Conservation (phyloP, 2,888 invertebrate genomes). For the Phalangium opilio region DNA sequence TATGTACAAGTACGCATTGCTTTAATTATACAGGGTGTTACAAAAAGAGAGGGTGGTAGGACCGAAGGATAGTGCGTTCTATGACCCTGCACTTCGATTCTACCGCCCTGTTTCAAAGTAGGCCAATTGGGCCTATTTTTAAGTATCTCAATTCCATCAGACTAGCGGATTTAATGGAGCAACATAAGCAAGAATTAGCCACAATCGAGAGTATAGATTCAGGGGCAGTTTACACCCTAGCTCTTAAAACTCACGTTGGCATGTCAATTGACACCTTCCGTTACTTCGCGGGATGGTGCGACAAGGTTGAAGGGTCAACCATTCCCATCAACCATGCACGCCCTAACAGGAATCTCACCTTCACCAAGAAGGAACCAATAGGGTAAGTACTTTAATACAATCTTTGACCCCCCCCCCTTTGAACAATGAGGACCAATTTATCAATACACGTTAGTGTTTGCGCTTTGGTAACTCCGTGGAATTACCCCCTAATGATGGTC, state of each 20-base stretch:
- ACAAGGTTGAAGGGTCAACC: slow-evolving; percentile 70
- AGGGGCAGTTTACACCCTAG: slow-evolving; percentile 91
- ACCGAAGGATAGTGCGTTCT: too few species aligned
- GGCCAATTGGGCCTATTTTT: background rate
- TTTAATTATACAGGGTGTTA: background rate
- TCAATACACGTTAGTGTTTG: slow-evolving; percentile 47
- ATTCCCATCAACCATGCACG: slow-evolving; percentile 47
- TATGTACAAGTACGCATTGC: slow-evolving; percentile 49
- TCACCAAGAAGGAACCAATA: slow-evolving; percentile 74
- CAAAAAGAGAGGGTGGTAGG: too few species aligned
- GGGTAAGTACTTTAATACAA: slow-evolving; percentile 46
- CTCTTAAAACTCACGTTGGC: slow-evolving; percentile 87
- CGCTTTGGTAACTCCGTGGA: slow-evolving; percentile 58
- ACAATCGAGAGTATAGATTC: slow-evolving; percentile 86
- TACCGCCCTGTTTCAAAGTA: too few species aligned
- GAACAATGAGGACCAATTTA: background rate
- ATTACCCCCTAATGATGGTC: slow-evolving; percentile 96
- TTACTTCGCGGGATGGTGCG: slow-evolving; percentile 71
- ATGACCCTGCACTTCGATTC: too few species aligned
- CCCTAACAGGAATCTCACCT: slow-evolving; percentile 56
- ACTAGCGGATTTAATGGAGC: slow-evolving; percentile 85
- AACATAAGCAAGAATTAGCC: slow-evolving; percentile 84
- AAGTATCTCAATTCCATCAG: slow-evolving; percentile 33
- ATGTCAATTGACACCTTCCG: slow-evolving; percentile 94
- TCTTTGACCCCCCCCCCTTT: too few species aligned